These are phyloP conservation scores for Lycocorax pyrrhopterus DNA, from an alignment of 2,113 vertebrate genomes.

Conservation along the genomic window DNA sequence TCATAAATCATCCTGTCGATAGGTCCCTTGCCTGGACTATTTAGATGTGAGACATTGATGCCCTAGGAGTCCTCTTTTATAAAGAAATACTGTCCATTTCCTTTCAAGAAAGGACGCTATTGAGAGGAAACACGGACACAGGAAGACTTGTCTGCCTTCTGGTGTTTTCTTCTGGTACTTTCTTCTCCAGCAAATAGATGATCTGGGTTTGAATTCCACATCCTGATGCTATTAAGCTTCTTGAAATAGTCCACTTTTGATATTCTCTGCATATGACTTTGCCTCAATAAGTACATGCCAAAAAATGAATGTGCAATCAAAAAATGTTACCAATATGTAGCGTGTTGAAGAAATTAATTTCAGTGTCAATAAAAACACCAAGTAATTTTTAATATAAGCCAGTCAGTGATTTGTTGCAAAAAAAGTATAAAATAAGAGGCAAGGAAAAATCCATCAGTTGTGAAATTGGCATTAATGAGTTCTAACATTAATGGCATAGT, in stretches of 20 bases:
- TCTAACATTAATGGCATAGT: background rate
- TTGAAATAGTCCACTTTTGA: background rate
- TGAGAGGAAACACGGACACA: background rate
- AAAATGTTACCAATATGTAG: background rate
- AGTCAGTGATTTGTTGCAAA: background rate
- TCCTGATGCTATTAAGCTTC: background rate
- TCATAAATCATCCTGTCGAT: background rate
- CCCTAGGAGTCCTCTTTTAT: background rate
- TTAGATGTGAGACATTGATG: background rate
- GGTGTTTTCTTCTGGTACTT: background rate
- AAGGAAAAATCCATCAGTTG: background rate
- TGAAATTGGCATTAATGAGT: background rate
- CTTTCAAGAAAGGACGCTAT: background rate
- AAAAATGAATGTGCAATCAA: background rate
- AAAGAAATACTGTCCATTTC: background rate
- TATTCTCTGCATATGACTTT: background rate
- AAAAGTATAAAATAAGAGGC: background rate
- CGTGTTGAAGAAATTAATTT: background rate
- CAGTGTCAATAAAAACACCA: background rate
- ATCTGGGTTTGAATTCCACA: background rate
- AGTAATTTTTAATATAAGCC: background rate
- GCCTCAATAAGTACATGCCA: background rate
- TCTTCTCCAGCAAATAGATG: background rate
- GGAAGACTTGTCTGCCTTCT: background rate
- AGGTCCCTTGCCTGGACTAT: background rate